These are phyloP conservation scores for Stenotaenia linearis DNA, from an alignment of 2,888 invertebrate genomes.

Conservation along the genomic window DNA sequence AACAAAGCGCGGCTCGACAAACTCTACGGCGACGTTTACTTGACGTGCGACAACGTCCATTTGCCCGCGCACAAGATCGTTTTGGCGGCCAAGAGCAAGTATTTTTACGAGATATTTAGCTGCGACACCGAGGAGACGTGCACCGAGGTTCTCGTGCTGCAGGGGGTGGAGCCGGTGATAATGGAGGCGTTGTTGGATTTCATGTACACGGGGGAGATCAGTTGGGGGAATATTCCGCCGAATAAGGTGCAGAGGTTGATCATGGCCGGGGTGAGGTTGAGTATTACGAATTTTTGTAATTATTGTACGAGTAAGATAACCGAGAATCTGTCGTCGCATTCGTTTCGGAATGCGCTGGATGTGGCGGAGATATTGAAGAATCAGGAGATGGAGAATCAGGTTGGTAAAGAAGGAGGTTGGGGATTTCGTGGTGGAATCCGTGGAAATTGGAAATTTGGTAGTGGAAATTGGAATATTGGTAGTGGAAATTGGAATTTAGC, in stretches of 20 bases:
- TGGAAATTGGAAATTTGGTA: too few species aligned
- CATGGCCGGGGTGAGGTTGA: not conserved
- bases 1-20: not conserved
- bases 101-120: constrained; percentile 10
- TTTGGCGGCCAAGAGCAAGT: constrained; percentile 6
- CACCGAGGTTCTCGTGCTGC: constrained; percentile 1
- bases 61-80: not conserved
- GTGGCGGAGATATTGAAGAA: constrained; percentile 13
- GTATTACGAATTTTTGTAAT: not conserved
- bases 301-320: not conserved
- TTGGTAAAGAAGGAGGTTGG: too few species aligned
- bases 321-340: not conserved
- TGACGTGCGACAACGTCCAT: not conserved
- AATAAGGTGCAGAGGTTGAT: not conserved
- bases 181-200: constrained; percentile 21
- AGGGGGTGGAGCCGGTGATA: not conserved
- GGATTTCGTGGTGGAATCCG: too few species aligned
- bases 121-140: not conserved
- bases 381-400: constrained; percentile 13
- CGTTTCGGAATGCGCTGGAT: not conserved
- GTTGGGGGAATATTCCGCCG: not conserved
- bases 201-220: not conserved
- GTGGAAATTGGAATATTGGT: too few species aligned
- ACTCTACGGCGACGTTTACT: not conserved
- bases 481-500: too few species aligned